A percentile compares a stretch with the other conserved stretches of the same genome.
Conservation (phyloP, 1,140 invertebrate genomes). For the Pseudobourletiella spinata region DNA sequence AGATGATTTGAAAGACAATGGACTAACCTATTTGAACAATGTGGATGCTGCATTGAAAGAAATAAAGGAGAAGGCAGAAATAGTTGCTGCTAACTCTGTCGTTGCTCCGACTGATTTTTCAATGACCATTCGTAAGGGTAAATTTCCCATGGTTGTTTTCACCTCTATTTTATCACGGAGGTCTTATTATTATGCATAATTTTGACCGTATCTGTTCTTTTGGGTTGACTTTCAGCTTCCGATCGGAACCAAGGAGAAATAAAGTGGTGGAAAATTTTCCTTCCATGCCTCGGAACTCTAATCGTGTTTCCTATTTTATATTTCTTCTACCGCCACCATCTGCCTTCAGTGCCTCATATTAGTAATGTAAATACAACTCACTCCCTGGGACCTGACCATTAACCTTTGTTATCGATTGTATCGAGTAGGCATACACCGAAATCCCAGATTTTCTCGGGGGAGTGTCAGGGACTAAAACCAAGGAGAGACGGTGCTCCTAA, state of each 20-base stretch:
- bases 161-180: no score
- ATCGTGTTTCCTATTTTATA: conserved; percentile 29
- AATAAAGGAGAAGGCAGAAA: conserved; percentile 29
- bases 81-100: conserved; percentile 30
- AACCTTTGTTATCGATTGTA: no score
- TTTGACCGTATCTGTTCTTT: not conserved
- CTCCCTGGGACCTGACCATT: no score
- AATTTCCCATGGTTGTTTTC: not conserved
- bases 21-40: conserved; percentile 26
- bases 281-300: conserved; percentile 30
- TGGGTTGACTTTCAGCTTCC: conserved; percentile 2
- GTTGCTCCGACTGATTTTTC: conserved; percentile 21
- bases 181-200: no score
- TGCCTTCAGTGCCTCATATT: no score
- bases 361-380: no score
- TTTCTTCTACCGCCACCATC: conserved; percentile 27
- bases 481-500: no score
- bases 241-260: conserved; percentile 16
- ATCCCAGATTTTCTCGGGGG: no score
- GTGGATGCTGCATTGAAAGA: conserved; percentile 28
- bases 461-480: no score
- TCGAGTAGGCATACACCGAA: no score
- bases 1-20: conserved; percentile 13
- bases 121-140: conserved; percentile 25
- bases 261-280: conserved; percentile 33